Base-by-base conservation (phyloP, 2,888 invertebrate species). In the Julus scandinavius region DNA sequence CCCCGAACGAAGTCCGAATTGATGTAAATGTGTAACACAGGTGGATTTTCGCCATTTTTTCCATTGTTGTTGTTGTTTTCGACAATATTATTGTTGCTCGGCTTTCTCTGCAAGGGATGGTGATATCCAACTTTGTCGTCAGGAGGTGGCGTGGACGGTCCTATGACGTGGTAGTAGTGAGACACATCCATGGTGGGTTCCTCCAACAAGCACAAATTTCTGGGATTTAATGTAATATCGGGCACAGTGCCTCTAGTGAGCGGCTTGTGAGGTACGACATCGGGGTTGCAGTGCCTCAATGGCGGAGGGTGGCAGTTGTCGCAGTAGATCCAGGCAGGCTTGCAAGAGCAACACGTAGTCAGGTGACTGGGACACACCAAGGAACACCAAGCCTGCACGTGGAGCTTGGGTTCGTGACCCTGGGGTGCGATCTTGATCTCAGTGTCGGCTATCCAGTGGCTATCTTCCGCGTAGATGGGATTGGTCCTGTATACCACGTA, bases 241-340 rank as follows among this genome's bases (percentile, higher is more conserved):
- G 49, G 49, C 11, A 17, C 41, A 11, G 11, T 3, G 13, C 49
- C 29, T 13, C 45, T 40, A 4, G 13, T 9, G 41, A 11, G 3
- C 45, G 49, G 13, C 15, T 11, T 17, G 15, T 13, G 86, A 40
- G 15, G 13, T 13, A 40, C 45, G 5, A 40, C 41, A 45, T 45
- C 15, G 2, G 29, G 20, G 9, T 86, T 41, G 29, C 15, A 50
- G 15, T 49, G 54, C 29, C 13, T 20, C 15, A 15, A n/a, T 84
- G 84, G 84, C 3, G 45, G 84, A 38, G 87, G 87, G 6, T 87
- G 54, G 80, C 87, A 87, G 45, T 40, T 20, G 80, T 87, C 87
- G 20, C 87, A 87, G 49, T 87, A 87, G 80, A 83, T 87, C 45
- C 40, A 80, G 29, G 84, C 83, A 17, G 87, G 87, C 45, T 87